These are phyloP conservation scores for Pseudachorutes palmiensis DNA, from an alignment of 1,140 invertebrate genomes.

Conservation along the genomic window DNA sequence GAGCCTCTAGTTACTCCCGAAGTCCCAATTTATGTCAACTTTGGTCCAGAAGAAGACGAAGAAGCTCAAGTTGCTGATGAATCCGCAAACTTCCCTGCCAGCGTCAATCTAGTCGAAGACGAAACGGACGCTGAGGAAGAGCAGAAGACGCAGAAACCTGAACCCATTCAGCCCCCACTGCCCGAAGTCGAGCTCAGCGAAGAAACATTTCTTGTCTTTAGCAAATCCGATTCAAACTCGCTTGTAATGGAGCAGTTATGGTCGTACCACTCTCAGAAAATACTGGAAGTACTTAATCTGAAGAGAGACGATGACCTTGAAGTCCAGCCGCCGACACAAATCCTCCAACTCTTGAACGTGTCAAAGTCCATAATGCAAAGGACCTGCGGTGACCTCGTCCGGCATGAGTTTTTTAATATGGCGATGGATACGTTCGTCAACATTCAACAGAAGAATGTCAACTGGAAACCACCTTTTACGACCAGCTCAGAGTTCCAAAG, in stretches of 20 bases:
- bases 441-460: background rate
- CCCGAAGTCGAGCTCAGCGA: no score
- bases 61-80: no score
- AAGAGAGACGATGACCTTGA: background rate
- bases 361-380: background rate
- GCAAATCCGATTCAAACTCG: background rate
- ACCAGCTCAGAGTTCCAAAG: background rate
- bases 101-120: no score
- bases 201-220: no score
- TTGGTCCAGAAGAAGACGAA: no score
- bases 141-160: no score
- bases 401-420: background rate
- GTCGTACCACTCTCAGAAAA: background rate
- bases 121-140: no score
- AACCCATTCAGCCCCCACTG: no score
- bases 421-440: background rate
- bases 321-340: background rate
- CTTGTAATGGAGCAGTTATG: background rate
- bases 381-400: background rate
- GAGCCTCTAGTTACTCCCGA: no score
- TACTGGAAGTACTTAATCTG: background rate
- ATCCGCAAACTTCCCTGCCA: no score
- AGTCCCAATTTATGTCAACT: no score
- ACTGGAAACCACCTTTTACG: background rate
- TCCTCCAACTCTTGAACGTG: background rate